A percentile compares a stretch with the other conserved stretches of the same genome.
These are phyloP conservation scores for Ara ararauna DNA, from an alignment of 2,797 vertebrate species.

Conservation along the genomic window DNA sequence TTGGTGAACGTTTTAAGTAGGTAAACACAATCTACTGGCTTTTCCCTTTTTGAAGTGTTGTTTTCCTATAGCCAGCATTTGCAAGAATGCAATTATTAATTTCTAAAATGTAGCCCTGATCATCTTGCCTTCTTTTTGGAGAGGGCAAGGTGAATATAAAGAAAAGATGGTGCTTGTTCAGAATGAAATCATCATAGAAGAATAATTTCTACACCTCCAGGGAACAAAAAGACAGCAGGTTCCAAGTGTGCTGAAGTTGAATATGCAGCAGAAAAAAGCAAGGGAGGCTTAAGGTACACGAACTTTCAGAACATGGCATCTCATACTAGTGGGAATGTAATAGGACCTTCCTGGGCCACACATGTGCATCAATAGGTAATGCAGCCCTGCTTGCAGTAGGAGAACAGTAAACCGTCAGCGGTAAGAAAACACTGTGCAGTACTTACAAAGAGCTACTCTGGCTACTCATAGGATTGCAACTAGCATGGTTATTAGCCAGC, in stretches of 20 bases:
- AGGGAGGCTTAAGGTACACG: neutral
- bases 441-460: neutral
- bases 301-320: neutral
- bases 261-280: neutral
- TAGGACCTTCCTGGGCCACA: neutral
- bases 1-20: neutral
- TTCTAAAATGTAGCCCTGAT: neutral
- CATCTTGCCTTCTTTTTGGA: neutral
- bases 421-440: neutral
- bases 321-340: neutral
- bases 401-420: neutral
- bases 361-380: neutral
- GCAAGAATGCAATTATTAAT: neutral
- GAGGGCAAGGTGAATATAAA: neutral
- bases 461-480: neutral
- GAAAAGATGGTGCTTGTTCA: neutral
- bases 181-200: neutral
- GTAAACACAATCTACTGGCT: neutral
- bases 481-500: neutral
- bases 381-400: neutral
- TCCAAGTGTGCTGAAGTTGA: neutral
- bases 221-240: fast-evolving
- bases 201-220: neutral
- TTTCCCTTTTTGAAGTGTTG: neutral
- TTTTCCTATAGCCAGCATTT: neutral